Conservation (phyloP, 64 coral and sea anemone genomes). For the Stichodactyla mertensii region DNA sequence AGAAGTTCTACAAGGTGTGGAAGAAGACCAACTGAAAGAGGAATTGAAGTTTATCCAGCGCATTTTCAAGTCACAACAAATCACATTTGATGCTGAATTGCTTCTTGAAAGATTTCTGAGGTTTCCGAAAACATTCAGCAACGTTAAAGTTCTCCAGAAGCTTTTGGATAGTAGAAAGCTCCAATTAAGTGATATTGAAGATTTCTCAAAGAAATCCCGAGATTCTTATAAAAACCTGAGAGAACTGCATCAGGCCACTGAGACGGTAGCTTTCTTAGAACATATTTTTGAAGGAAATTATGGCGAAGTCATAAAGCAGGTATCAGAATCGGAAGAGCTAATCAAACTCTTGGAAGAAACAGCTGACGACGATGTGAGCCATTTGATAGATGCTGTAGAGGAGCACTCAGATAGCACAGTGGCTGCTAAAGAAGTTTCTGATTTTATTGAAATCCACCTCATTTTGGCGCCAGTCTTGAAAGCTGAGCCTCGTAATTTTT, state of each 20-base stretch:
- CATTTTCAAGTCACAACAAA: background rate
- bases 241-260: background rate
- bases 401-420: constrained; percentile 84
- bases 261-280: background rate
- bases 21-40: background rate
- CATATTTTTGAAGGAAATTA: background rate
- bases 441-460: constrained; percentile 86
- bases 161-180: background rate
- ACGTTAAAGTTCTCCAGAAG: background rate
- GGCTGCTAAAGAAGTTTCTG: constrained; percentile 63
- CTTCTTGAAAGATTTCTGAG: background rate
- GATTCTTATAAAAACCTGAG: background rate
- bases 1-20: background rate
- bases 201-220: background rate
- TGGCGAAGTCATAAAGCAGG: constrained; percentile 9
- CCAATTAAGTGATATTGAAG: background rate
- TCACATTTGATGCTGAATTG: background rate
- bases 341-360: constrained; percentile 64
- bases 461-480: constrained; percentile 46
- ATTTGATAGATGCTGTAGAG: constrained; percentile 87
- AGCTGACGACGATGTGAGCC: constrained; percentile 64
- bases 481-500: background rate
- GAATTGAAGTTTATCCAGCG: background rate
- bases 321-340: constrained; percentile 57
- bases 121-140: background rate